Evolutionary conservation across 2,797 vertebrate species (phyloP), one percentile per base, ranked within the genome.

Genomic region (Loris lydekkerianus): DNA sequence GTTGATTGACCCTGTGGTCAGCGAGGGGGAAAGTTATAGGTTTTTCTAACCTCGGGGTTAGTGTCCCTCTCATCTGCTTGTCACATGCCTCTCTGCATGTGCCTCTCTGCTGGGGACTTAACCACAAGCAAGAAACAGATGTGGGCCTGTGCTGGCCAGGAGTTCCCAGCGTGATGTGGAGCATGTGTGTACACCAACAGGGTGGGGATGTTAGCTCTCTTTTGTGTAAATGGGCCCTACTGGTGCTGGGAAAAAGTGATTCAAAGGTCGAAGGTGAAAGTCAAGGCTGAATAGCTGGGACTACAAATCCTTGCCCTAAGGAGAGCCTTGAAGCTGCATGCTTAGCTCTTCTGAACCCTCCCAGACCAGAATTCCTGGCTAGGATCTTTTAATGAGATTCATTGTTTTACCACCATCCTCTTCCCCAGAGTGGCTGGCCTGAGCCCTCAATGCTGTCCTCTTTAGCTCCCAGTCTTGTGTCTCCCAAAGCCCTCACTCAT

Each of bases 31-130:
- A 94, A 86, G 86, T 92, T 60, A 46, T 0, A 80, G 70, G 61
- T 80, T 96, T 97, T 93, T 93, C 88, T 97, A 93, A 96, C 93
- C 90, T 73, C 3, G 0, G 82, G 43, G 92, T 93, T 46, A 93
- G 70, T 78, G 93, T 84, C 88, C 92, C 61, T 81, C 70, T 90
- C 87, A 61, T 93, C 87, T 92, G 91, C 10, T 84, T 37, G 34
- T 89, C 96, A 88, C 78, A 21, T 94, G 90, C 56, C 34, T 93
- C 82, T 94, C 92, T 89, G 61, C 58, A 34, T 56, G 89, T 83
- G 69, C 73, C 17, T 15, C 89, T 89, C 31, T 78, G 91, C 85
- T 94, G 80, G 88, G 84, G 88, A 56, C 29, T 4, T 84, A 40
- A 15, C 76, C 65, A 25, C 58, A 49, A 83, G 81, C 34, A 29